Conservation (phyloP, 2,113 vertebrate genomes). For the Otocyon megalotis region DNA sequence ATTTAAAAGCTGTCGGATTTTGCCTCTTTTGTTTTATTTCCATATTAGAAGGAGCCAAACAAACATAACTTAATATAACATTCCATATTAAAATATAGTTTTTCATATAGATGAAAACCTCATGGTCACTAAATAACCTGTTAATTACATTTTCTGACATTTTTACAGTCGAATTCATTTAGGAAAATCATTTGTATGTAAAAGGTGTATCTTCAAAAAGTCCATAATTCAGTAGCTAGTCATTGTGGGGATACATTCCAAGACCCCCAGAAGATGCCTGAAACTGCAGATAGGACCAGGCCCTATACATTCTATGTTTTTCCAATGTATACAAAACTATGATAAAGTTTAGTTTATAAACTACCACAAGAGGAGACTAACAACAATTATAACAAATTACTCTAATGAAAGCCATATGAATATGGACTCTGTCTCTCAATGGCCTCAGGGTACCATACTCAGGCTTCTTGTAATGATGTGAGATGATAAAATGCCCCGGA, state of each 20-base stretch:
- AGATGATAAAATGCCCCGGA: background rate
- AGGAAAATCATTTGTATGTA: background rate
- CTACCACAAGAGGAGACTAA: background rate
- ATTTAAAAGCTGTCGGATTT: background rate
- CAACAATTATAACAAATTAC: background rate
- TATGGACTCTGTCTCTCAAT: background rate
- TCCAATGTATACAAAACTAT: background rate
- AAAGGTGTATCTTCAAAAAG: background rate
- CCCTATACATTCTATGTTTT: background rate
- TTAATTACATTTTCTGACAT: background rate
- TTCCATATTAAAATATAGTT: background rate
- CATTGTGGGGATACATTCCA: background rate
- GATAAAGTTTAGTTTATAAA: background rate
- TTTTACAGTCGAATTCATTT: background rate
- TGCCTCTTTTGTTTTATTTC: background rate
- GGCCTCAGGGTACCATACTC: background rate
- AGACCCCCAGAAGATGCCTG: background rate
- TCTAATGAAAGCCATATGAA: background rate
- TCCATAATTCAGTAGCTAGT: background rate
- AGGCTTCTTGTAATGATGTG: background rate
- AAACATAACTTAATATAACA: background rate
- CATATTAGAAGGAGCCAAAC: background rate
- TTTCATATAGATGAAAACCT: background rate
- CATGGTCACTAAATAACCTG: background rate
- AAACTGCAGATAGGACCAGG: background rate